These are phyloP conservation scores for Uria aalge DNA, from an alignment of 2,113 vertebrate genomes.

Conservation along the genomic window DNA sequence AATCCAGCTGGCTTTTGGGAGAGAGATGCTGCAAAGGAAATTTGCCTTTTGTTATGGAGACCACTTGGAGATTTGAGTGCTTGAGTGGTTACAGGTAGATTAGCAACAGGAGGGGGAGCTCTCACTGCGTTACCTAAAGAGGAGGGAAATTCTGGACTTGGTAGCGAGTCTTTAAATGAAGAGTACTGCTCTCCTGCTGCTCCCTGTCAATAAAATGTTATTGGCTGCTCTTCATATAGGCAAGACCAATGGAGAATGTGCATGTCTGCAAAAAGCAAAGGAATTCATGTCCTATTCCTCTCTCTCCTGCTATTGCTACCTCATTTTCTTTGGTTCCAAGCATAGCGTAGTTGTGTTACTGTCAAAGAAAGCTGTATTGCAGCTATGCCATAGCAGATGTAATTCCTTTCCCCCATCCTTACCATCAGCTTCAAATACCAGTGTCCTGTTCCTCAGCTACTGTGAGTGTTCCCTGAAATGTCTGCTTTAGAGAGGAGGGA, in stretches of 20 bases:
- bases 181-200: not conserved
- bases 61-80: not conserved
- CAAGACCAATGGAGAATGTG: not conserved
- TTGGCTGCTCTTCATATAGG: not conserved
- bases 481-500: not conserved
- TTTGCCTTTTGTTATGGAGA: not conserved
- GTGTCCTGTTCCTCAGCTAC: not conserved
- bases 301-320: not conserved
- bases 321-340: not conserved
- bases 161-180: not conserved
- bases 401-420: not conserved
- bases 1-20: not conserved
- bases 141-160: not conserved
- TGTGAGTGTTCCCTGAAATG: not conserved
- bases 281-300: not conserved
- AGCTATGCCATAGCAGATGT: not conserved
- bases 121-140: not conserved
- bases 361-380: not conserved
- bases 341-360: not conserved
- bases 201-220: not conserved
- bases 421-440: not conserved
- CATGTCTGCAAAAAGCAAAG: not conserved
- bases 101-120: constrained; percentile 35
- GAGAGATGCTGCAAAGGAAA: not conserved
- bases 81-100: not conserved